Percentiles rank a stretch among this genome's conserved stretches.
These are phyloP conservation scores for Abramis brama DNA, from an alignment of 2,113 vertebrate genomes.

Conservation along the genomic window DNA sequence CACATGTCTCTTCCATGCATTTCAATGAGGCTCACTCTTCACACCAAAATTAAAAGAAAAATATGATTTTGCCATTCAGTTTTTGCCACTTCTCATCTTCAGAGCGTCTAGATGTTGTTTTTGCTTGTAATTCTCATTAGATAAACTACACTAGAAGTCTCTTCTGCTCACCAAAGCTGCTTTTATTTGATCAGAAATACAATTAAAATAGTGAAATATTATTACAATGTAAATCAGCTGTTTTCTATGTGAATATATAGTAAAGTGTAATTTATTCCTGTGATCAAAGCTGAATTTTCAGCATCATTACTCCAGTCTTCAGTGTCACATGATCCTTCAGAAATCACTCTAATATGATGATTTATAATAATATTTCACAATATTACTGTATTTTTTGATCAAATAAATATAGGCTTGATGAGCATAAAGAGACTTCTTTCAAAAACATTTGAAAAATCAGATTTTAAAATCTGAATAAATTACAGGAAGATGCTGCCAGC, in stretches of 20 bases:
- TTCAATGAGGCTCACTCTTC: background rate
- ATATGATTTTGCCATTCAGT: background rate
- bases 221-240: fast-evolving
- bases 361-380: no score
- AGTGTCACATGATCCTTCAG: no score
- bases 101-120: background rate
- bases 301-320: no score
- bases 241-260: no score
- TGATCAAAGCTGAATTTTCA: no score
- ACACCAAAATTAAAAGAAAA: background rate
- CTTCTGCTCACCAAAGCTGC: background rate
- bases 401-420: background rate
- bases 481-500: background rate
- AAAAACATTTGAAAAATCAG: no score
- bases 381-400: background rate
- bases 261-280: no score
- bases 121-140: background rate
- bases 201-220: background rate
- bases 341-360: no score
- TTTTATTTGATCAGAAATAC: background rate
- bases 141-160: background rate
- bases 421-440: background rate
- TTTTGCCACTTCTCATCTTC: no score
- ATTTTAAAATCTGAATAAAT: background rate
- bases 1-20: background rate